Percentiles rank a stretch among this genome's conserved stretches.
phyloP scores from a whole-genome alignment of 2,113 vertebrate species.

The Tiliqua scincoides region DNA sequence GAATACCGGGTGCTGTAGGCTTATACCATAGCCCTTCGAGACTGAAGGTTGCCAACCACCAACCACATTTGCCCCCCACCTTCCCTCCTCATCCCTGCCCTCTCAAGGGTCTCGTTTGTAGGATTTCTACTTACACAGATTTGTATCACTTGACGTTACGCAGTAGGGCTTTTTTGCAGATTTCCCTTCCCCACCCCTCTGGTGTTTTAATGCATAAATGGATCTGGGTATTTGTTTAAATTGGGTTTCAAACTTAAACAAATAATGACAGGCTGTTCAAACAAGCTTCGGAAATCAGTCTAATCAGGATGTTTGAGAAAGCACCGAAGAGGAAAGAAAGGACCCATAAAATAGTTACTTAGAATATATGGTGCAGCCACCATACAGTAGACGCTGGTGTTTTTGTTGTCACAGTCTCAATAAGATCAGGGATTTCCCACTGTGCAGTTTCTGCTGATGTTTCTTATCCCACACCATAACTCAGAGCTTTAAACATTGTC shows the following conservation, averaged over 20 bases:
- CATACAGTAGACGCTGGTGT: constrained; percentile 56
- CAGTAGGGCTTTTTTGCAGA: background rate
- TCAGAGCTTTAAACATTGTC: background rate
- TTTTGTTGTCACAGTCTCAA: constrained; percentile 36
- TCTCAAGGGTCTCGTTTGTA: background rate
- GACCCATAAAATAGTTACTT: constrained; percentile 65
- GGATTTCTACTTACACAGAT: constrained; percentile 43
- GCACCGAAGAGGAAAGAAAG: constrained; percentile 57
- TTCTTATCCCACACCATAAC: constrained; percentile 35
- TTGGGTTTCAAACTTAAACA: constrained; percentile 79
- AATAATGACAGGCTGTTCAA: constrained; percentile 82
- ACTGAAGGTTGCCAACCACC: too few species aligned
- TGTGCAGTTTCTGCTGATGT: constrained; percentile 42
- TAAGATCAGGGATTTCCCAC: constrained; percentile 47
- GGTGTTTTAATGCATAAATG: constrained; percentile 76
- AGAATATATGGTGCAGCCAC: constrained; percentile 60
- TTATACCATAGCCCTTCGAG: too few species aligned
- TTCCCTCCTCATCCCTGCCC: background rate
- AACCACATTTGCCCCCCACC: background rate
- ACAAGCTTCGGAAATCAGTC: constrained; percentile 79
- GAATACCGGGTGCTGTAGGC: too few species aligned
- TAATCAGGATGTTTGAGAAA: constrained; percentile 79
- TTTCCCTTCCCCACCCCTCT: constrained; percentile 19
- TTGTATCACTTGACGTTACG: constrained; percentile 50
- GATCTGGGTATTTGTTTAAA: constrained; percentile 79